Evolutionary conservation across 2,888 invertebrate species (phyloP).

Genomic region (Cheilosia soror): DNA sequence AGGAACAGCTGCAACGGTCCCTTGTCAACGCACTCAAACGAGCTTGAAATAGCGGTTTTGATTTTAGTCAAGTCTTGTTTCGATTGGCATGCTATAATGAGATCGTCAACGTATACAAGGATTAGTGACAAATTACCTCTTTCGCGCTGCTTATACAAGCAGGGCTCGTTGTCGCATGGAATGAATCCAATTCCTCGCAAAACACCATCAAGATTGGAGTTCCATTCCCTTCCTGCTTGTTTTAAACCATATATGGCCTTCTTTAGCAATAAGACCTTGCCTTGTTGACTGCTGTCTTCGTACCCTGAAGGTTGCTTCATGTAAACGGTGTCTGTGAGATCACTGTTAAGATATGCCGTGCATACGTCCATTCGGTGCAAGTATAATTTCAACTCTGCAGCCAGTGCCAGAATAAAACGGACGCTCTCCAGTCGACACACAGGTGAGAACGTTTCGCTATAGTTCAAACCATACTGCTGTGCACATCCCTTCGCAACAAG

Average conservation of each 20-base stretch:
- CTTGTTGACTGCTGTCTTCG: not conserved
- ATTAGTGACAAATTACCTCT: slow-evolving; percentile 22
- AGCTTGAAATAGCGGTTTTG: slow-evolving; percentile 16
- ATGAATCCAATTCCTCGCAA: slow-evolving; percentile 17
- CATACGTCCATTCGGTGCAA: slow-evolving; percentile 60
- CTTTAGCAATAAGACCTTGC: slow-evolving; percentile 16
- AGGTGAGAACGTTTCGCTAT: slow-evolving; percentile 37
- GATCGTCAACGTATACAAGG: slow-evolving; percentile 27
- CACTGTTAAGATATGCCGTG: slow-evolving; percentile 46
- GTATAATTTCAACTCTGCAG: slow-evolving; percentile 31
- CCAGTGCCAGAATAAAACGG: slow-evolving; percentile 26
- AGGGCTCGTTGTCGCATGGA: slow-evolving; percentile 31
- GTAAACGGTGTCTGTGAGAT: slow-evolving; percentile 45
- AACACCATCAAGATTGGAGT: slow-evolving; percentile 27
- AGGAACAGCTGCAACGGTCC: slow-evolving; percentile 23
- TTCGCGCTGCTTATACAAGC: slow-evolving; percentile 29
- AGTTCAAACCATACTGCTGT: slow-evolving; percentile 19
- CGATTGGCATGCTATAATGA: slow-evolving; percentile 26
- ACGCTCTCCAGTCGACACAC: slow-evolving; percentile 30
- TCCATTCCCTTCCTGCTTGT: slow-evolving; percentile 45
- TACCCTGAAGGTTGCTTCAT: slow-evolving; percentile 46
- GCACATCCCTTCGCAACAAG: slow-evolving; percentile 23
- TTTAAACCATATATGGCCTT: slow-evolving; percentile 40
- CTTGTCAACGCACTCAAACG: slow-evolving; percentile 33
- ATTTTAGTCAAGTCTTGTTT: slow-evolving; percentile 18